Base-by-base conservation (phyloP, 2,797 vertebrate species). In the Brotula barbata region DNA sequence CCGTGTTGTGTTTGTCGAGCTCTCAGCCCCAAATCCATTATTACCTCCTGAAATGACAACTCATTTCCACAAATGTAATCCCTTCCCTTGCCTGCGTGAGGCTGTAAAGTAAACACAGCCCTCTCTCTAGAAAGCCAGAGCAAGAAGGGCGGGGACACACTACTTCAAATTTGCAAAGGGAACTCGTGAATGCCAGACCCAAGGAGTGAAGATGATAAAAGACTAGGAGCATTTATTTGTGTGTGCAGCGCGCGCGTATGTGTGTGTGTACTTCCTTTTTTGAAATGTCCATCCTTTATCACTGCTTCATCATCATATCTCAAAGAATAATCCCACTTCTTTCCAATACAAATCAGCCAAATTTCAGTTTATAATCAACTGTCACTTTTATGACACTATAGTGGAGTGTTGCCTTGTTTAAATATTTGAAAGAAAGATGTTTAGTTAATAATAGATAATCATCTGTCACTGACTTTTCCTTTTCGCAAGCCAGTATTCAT, bases 41-140 rank as follows among this genome's bases (percentile, higher is more conserved):
- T 90, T 89, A 90, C 85, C 85, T 89, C 82, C 87, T 87, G 85
- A 91, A 91, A 89, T 88, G 90, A 89, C 88, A 86, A 91, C 88
- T 91, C 82, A 87, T 89, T 91, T 90, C 84, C 86, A 87, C 88
- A 87, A 90, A 89, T 87, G 87, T 86, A 89, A 88, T 88, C 89
- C 87, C 81, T 81, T 78, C 74, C 75, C 56, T 77, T 77, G 82
- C 83, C 84, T 77, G 82, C 68, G 54, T 75, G 71, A 81, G 73
- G 77, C 83, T 86, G 83, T 68, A 89, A 83, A 86, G 89, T 88
- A 90, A 92, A 90, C 86, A 89, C 83, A 77, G 78, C 58, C 80
- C 60, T 77, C 68, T 72, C 68, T 58, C 52, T 58, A 36, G 71
- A 68, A 82, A 67, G 84, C 73, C 55, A 52, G 70, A 61, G 76